These are phyloP conservation scores for Amaurobius ferox DNA, from an alignment of 2,888 invertebrate genomes.

Conservation along the genomic window DNA sequence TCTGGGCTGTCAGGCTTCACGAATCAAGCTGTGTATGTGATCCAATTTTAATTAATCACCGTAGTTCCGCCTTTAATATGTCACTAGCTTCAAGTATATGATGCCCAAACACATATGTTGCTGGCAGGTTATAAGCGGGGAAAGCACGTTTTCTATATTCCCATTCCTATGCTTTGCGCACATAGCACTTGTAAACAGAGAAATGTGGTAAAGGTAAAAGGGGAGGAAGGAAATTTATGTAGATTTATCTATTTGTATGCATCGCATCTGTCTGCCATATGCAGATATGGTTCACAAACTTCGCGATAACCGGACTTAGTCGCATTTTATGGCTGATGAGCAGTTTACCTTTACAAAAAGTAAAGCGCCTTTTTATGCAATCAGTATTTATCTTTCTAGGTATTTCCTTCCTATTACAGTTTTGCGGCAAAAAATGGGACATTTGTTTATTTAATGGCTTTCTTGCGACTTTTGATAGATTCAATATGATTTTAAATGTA, in stretches of 20 bases:
- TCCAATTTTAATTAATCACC: slow-evolving; percentile 70
- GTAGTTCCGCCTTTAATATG: slow-evolving; percentile 70
- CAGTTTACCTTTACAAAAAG: slow-evolving; percentile 8
- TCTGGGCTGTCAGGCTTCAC: slow-evolving; percentile 36
- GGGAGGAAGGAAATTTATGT: slow-evolving; percentile 63
- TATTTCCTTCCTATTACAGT: too few species aligned
- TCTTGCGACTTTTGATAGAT: too few species aligned
- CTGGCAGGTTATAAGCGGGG: slow-evolving; percentile 61
- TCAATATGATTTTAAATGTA: too few species aligned
- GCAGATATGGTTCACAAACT: slow-evolving; percentile 47
- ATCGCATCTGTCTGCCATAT: slow-evolving; percentile 41
- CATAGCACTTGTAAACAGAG: slow-evolving; percentile 61
- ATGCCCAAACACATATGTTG: slow-evolving; percentile 53
- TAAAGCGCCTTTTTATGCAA: too few species aligned
- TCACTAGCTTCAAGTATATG: slow-evolving; percentile 38
- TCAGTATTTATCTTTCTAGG: too few species aligned
- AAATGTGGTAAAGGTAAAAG: slow-evolving; percentile 50
- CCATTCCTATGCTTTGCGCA: slow-evolving; percentile 34
- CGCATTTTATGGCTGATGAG: slow-evolving; percentile 28
- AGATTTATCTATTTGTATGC: slow-evolving; percentile 71
- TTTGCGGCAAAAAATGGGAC: too few species aligned
- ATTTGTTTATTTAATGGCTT: too few species aligned
- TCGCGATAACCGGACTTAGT: slow-evolving; percentile 40
- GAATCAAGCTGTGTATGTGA: slow-evolving; percentile 41
- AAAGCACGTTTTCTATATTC: slow-evolving; percentile 53